Conservation (phyloP, 2,888 invertebrate genomes). For the Lordiphosa andalusiaca region DNA sequence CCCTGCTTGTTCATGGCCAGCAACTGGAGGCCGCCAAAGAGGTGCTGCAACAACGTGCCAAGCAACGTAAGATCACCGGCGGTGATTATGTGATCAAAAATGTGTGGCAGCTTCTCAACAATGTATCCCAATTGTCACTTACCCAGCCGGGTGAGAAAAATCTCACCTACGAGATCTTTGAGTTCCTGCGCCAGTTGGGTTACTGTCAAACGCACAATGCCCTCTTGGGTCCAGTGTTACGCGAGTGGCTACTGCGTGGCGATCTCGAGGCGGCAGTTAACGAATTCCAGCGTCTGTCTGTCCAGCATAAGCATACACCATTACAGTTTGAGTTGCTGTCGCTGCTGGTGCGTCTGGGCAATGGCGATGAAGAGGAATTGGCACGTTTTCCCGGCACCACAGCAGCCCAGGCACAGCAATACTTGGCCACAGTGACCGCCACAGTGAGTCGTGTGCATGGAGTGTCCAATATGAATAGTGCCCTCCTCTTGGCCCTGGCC, state of each 20-base stretch:
- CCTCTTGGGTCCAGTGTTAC: constrained; percentile 84
- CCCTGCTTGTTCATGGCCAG: constrained; percentile 81
- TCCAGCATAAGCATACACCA: constrained; percentile 83
- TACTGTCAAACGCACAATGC: constrained; percentile 83
- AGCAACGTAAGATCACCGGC: constrained; percentile 77
- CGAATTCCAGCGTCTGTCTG: constrained; percentile 82
- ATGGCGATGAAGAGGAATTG: constrained; percentile 48
- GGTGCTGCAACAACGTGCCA: constrained; percentile 82
- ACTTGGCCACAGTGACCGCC: constrained; percentile 78
- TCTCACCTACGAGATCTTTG: constrained; percentile 81
- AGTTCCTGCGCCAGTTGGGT: constrained; percentile 81
- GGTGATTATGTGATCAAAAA: constrained; percentile 82
- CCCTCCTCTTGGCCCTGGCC: constrained; percentile 80
- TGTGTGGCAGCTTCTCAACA: constrained; percentile 84
- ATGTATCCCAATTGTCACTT: constrained; percentile 79
- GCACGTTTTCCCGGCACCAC: constrained; percentile 50
- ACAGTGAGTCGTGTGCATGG: constrained; percentile 80
- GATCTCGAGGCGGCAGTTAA: constrained; percentile 81
- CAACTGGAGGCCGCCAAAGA: constrained; percentile 71
- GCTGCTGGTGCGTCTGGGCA: constrained; percentile 77
- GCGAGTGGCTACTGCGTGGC: constrained; percentile 83
- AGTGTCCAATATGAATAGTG: constrained; percentile 77
- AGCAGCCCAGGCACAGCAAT: constrained; percentile 73
- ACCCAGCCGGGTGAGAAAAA: constrained; percentile 56
- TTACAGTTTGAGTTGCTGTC: constrained; percentile 84